Conservation (phyloP, 2,797 vertebrate genomes). For the Chrysocyon brachyurus region DNA sequence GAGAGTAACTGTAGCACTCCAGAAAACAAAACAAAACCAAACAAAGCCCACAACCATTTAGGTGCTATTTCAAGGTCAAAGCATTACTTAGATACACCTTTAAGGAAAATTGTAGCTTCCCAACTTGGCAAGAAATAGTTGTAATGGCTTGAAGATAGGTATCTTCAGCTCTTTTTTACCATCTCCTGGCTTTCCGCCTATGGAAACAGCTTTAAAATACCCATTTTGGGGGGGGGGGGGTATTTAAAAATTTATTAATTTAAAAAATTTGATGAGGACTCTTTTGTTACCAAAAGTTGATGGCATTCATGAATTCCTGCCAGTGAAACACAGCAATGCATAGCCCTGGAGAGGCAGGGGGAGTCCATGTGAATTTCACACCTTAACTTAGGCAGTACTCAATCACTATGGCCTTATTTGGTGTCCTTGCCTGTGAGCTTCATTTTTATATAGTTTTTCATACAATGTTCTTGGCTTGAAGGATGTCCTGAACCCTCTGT, state of each 20-base stretch:
- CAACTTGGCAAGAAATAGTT: neutral
- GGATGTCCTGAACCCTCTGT: neutral
- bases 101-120: neutral
- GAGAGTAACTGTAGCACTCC: neutral
- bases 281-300: constrained; percentile 13
- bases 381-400: neutral
- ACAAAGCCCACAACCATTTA: neutral
- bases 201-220: neutral
- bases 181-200: neutral
- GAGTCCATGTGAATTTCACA: neutral
- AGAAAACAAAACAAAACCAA: neutral
- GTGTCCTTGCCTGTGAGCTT: neutral
- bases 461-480: neutral
- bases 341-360: neutral
- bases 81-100: neutral
- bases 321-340: neutral
- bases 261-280: neutral
- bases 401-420: neutral
- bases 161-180: neutral
- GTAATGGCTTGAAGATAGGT: neutral
- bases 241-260: neutral
- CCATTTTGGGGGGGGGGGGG: too few relatives aligned
- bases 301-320: neutral
- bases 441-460: neutral
- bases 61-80: neutral